phyloP scores from a whole-genome alignment of 1,140 invertebrate genomes.

The Homalodisca vitripennis region DNA sequence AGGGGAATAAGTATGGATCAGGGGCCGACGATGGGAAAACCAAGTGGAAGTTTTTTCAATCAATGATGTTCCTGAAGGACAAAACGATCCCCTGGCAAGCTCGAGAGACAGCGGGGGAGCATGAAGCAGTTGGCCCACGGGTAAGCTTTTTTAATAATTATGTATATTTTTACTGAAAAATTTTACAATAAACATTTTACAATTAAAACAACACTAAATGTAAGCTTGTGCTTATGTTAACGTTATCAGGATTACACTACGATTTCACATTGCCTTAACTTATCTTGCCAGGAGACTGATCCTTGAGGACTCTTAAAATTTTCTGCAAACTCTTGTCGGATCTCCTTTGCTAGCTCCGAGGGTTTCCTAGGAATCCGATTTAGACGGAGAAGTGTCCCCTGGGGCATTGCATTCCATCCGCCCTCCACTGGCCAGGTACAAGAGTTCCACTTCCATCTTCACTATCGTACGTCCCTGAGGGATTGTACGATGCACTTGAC shows the following conservation, averaged over 20 bases:
- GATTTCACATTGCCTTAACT: constrained; percentile 2
- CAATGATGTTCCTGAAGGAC: neutral
- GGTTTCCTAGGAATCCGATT: constrained; percentile 29
- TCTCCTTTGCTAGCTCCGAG: constrained; percentile 21
- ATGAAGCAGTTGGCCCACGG: neutral
- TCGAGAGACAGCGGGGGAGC: neutral
- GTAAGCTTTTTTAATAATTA: too few species aligned
- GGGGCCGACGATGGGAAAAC: constrained; percentile 23
- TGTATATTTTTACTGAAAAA: too few species aligned
- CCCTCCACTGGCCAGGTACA: constrained; percentile 27
- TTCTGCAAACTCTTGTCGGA: constrained; percentile 24
- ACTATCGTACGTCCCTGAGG: constrained; percentile 39
- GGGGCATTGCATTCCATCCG: constrained; percentile 26
- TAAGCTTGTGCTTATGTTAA: constrained; percentile 14
- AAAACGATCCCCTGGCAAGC: neutral
- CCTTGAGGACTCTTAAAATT: constrained; percentile 28
- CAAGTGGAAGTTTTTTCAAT: constrained; percentile 9
- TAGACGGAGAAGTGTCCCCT: constrained; percentile 28
- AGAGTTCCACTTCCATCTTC: constrained; percentile 34
- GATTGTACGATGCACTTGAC: constrained; percentile 34
- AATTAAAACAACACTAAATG: neutral
- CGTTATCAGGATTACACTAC: neutral
- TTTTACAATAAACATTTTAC: neutral
- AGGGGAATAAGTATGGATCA: constrained; percentile 28
- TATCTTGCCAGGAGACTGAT: constrained; percentile 32